phyloP scores from a whole-genome alignment of 2,888 invertebrate genomes.

The Tiliacea citrago region DNA sequence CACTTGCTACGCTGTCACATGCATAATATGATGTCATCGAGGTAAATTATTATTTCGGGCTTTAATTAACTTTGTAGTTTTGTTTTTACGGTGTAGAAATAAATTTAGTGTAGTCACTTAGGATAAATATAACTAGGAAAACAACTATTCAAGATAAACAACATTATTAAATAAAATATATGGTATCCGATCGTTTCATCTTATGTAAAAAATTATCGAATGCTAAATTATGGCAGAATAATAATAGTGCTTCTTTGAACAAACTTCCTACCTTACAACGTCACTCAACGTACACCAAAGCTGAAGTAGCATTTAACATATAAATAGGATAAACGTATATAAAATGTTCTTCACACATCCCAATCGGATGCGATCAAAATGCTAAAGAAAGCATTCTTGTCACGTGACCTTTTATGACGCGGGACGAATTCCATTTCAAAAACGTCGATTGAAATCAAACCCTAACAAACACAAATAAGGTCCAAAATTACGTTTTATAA shows the following conservation, averaged over 20 bases:
- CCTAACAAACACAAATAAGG: conserved; percentile 40
- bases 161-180: not conserved
- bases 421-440: conserved; percentile 63
- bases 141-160: not conserved
- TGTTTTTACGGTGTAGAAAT: not conserved
- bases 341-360: conserved; percentile 62
- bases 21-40: conserved; percentile 7
- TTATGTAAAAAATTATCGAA: not conserved
- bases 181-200: not conserved
- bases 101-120: not conserved
- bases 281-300: not conserved
- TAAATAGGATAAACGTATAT: conserved; percentile 35
- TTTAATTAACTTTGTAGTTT: not conserved
- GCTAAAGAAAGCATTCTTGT: conserved; percentile 71
- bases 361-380: conserved; percentile 69
- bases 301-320: conserved; percentile 29
- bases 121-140: not conserved
- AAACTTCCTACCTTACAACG: not conserved
- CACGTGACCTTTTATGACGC: conserved; percentile 66
- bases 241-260: not conserved
- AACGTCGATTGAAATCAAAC: conserved; percentile 52
- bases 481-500: conserved; percentile 42
- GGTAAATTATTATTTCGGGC: conserved; percentile 30
- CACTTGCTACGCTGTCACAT: too few relatives aligned
- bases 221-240: not conserved